These are phyloP conservation scores for Dromas ardeola DNA, from an alignment of 2,113 vertebrate genomes.

Conservation along the genomic window DNA sequence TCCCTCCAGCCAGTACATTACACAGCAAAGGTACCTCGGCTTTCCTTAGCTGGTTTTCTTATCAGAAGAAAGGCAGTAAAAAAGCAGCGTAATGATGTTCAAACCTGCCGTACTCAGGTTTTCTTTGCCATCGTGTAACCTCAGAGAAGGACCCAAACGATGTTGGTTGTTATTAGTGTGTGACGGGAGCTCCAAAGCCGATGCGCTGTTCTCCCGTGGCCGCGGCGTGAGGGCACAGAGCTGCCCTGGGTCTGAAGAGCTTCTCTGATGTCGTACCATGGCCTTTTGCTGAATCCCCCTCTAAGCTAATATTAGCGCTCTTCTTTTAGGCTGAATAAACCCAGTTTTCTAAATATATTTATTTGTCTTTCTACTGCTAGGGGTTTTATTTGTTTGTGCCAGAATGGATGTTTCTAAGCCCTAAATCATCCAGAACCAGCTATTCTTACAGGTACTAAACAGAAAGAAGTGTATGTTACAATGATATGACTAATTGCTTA, in stretches of 20 bases:
- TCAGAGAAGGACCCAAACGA: fast-evolving
- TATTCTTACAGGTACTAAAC: not conserved
- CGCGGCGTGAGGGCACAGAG: not conserved
- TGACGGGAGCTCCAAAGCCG: not conserved
- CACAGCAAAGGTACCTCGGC: fast-evolving
- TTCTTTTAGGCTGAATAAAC: not conserved
- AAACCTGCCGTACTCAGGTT: not conserved
- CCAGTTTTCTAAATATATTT: not conserved
- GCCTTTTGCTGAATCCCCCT: not conserved
- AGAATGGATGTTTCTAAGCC: not conserved
- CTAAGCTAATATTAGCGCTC: not conserved
- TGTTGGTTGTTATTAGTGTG: not conserved
- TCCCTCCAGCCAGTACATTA: not conserved
- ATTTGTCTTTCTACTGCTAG: not conserved
- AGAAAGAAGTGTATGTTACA: not conserved
- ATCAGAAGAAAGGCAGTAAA: not conserved
- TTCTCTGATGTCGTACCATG: fast-evolving
- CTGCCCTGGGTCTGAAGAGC: not conserved
- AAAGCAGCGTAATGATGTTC: fast-evolving
- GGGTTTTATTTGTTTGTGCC: not conserved
- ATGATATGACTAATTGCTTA: not conserved
- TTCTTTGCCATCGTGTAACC: not conserved
- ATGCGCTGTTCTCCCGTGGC: not conserved
- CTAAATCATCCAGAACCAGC: not conserved
- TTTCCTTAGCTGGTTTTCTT: not conserved